Conservation (phyloP, 1,140 invertebrate species). For the Glossosoma conforme region DNA sequence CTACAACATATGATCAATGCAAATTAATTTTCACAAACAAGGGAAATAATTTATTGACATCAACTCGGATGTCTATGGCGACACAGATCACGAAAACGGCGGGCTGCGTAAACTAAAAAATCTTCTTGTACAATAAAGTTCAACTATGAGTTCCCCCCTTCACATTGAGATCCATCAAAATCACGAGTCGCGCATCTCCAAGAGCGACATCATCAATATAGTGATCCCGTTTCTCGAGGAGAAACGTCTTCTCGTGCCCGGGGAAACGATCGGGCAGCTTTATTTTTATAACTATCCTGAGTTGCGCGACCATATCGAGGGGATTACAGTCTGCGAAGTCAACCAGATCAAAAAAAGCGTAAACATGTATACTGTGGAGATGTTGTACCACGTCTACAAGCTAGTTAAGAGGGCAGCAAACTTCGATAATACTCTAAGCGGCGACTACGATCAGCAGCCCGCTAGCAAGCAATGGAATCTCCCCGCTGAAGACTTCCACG, state of each 20-base stretch:
- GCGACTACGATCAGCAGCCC: constrained; percentile 54
- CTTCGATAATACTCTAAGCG: constrained; percentile 31
- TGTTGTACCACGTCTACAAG: constrained; percentile 40
- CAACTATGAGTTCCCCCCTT: no score
- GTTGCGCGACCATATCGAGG: constrained; percentile 37
- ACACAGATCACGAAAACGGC: no score
- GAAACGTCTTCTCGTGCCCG: constrained; percentile 37
- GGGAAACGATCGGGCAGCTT: constrained; percentile 32
- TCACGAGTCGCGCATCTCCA: constrained; percentile 35
- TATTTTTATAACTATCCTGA: constrained; percentile 37
- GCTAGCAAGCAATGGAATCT: constrained; percentile 77
- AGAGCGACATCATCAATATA: constrained; percentile 36
- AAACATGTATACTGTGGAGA: no score
- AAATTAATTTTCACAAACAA: no score
- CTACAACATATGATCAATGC: no score
- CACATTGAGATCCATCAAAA: constrained; percentile 44
- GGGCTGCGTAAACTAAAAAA: no score
- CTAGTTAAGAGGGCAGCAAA: constrained; percentile 37
- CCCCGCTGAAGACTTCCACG: constrained; percentile 73
- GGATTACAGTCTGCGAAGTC: constrained; percentile 41
- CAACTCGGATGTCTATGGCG: no score
- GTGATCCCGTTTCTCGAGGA: constrained; percentile 39
- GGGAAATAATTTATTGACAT: no score
- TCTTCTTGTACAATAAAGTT: no score
- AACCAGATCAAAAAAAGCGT: constrained; percentile 35